A percentile compares a stretch with the other conserved stretches of the same genome.
Evolutionary conservation across 2,888 invertebrate species (phyloP).

Genomic region (Rotaria macrura): DNA sequence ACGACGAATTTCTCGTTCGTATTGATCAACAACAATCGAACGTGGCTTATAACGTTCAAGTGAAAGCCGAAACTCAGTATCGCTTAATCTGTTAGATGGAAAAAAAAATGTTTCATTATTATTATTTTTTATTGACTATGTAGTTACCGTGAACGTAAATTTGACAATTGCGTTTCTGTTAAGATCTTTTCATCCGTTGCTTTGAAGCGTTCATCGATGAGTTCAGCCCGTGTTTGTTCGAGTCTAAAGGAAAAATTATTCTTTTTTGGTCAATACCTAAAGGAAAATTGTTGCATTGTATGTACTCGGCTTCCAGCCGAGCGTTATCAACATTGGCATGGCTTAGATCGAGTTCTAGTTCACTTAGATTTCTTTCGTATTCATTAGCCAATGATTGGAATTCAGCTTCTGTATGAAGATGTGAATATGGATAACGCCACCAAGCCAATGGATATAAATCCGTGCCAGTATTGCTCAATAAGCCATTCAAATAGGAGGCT

Average conservation of each 20-base stretch:
- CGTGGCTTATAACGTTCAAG: constrained; percentile 37
- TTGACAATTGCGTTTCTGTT: constrained; percentile 42
- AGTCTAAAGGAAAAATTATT: constrained; percentile 38
- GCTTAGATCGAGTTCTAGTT: constrained; percentile 19
- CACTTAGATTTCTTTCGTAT: constrained; percentile 29
- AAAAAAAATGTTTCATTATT: neutral
- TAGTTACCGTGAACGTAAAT: constrained; percentile 45
- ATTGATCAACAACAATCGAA: constrained; percentile 43
- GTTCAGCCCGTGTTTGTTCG: constrained; percentile 43
- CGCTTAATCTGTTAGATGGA: neutral
- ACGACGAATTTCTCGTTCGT: constrained; percentile 45
- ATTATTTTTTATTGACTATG: constrained; percentile 30
- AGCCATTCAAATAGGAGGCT: neutral
- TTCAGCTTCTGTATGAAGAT: constrained; percentile 21
- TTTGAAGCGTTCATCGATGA: constrained; percentile 41
- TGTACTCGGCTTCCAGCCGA: constrained; percentile 18
- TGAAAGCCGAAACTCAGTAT: constrained; percentile 9
- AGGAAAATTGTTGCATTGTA: neutral
- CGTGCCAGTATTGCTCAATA: constrained; percentile 9
- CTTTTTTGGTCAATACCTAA: neutral
- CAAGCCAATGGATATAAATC: constrained; percentile 13
- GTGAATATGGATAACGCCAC: constrained; percentile 23
- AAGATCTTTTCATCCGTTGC: constrained; percentile 47
- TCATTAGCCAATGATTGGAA: constrained; percentile 18
- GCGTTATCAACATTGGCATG: constrained; percentile 28